Percentiles rank a stretch among this genome's conserved stretches.
phyloP scores from a whole-genome alignment of 2,113 vertebrate genomes.

The Narcine bancroftii region DNA sequence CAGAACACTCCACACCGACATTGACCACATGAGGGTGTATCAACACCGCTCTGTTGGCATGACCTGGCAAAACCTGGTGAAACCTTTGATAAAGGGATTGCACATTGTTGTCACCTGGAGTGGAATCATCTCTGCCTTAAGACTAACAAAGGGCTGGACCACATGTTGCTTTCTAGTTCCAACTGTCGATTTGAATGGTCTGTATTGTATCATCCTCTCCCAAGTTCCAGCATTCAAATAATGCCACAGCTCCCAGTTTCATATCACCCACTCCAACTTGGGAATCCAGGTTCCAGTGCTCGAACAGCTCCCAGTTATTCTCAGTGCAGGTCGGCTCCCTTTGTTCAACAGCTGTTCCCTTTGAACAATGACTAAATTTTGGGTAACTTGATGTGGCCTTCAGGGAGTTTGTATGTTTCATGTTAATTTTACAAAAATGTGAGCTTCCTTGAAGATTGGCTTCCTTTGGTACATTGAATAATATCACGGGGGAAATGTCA shows the following conservation, averaged over 20 bases:
- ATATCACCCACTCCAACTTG: too few species aligned
- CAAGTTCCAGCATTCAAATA: neutral
- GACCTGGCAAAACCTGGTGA: neutral
- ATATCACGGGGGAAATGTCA: neutral
- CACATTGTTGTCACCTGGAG: neutral
- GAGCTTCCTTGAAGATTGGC: neutral
- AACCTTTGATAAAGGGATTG: too few species aligned
- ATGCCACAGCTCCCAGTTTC: neutral
- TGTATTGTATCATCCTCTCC: neutral
- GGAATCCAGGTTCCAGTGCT: too few species aligned
- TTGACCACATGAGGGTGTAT: too few species aligned
- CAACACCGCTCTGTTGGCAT: slow-evolving; percentile 8
- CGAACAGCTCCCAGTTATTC: neutral
- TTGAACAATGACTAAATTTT: neutral
- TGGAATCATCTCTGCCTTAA: neutral
- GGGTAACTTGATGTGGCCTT: neutral
- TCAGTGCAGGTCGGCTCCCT: neutral
- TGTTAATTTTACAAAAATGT: neutral
- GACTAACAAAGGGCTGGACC: neutral
- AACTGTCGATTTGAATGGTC: neutral
- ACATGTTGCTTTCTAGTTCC: neutral
- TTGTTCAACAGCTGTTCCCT: neutral
- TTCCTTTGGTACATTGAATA: neutral
- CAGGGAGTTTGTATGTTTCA: neutral
- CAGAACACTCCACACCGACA: too few species aligned